A percentile compares a stretch with the other conserved stretches of the same genome.
Evolutionary conservation across 2,113 vertebrate species (phyloP).

Genomic region (human (Homo sapiens)): DNA sequence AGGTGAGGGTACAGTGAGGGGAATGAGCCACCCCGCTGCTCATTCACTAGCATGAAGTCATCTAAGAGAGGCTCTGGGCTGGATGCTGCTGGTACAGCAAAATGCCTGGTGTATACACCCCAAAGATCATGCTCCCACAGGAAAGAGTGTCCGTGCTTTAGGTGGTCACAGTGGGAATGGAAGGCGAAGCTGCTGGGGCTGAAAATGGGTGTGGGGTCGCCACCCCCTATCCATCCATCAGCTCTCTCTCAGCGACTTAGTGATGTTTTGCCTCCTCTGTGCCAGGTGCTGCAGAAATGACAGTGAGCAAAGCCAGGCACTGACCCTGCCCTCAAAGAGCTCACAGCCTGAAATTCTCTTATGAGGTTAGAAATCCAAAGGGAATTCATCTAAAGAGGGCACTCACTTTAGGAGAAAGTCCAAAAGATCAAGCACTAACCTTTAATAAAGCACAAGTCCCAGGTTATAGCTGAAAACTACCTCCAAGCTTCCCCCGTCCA

Average conservation of each 20-base stretch:
- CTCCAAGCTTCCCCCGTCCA: not conserved
- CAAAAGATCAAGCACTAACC: not conserved
- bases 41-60: not conserved
- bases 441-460: not conserved
- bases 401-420: not conserved
- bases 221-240: not conserved
- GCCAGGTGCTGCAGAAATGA: not conserved
- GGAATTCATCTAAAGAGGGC: not conserved
- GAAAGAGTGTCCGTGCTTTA: not conserved
- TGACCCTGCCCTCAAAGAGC: not conserved
- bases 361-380: not conserved
- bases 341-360: not conserved
- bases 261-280: not conserved
- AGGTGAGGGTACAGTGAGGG: not conserved
- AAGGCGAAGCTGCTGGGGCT: not conserved
- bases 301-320: not conserved
- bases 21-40: not conserved
- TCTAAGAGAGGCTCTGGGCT: not conserved
- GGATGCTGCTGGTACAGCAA: not conserved
- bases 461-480: not conserved
- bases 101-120: not conserved
- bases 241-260: not conserved
- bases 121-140: not conserved
- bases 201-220: not conserved
- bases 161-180: accelerated